These are phyloP conservation scores for Notarius quadriscutis DNA, from an alignment of 2,113 vertebrate genomes.

Conservation along the genomic window DNA sequence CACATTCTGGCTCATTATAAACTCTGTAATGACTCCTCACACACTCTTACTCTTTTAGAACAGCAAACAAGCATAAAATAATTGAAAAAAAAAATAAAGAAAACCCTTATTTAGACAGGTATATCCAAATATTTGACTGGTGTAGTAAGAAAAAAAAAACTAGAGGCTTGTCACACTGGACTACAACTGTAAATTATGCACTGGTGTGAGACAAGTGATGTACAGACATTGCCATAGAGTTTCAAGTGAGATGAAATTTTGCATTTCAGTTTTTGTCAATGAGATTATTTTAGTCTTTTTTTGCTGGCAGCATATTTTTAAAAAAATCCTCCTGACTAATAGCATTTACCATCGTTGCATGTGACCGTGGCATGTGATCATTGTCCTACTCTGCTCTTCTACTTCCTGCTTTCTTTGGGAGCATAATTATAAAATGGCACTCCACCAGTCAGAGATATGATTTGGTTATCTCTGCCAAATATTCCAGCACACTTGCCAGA, in stretches of 20 bases:
- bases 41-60: too few relatives aligned
- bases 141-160: background rate
- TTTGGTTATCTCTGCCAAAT: constrained; percentile 20
- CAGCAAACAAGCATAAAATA: too few relatives aligned
- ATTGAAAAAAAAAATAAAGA: too few relatives aligned
- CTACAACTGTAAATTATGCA: background rate
- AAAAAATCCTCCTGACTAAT: background rate
- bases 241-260: background rate
- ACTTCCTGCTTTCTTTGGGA: constrained; percentile 16
- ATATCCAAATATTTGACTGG: too few relatives aligned
- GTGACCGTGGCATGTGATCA: constrained; percentile 41
- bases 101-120: too few relatives aligned
- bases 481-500: constrained; percentile 43
- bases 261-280: background rate
- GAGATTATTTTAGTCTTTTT: background rate
- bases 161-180: background rate
- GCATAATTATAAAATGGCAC: constrained; percentile 46
- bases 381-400: constrained; percentile 23
- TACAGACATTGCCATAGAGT: background rate
- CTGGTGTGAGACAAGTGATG: background rate
- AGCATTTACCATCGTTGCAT: constrained; percentile 34
- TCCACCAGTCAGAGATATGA: constrained; percentile 14
- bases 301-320: background rate
- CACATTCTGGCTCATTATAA: too few relatives aligned
- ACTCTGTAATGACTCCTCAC: too few relatives aligned